A percentile compares a stretch with the other conserved stretches of the same genome.
These are phyloP conservation scores for Eupithecia exiguata DNA, from an alignment of 2,888 invertebrate genomes.

Conservation along the genomic window DNA sequence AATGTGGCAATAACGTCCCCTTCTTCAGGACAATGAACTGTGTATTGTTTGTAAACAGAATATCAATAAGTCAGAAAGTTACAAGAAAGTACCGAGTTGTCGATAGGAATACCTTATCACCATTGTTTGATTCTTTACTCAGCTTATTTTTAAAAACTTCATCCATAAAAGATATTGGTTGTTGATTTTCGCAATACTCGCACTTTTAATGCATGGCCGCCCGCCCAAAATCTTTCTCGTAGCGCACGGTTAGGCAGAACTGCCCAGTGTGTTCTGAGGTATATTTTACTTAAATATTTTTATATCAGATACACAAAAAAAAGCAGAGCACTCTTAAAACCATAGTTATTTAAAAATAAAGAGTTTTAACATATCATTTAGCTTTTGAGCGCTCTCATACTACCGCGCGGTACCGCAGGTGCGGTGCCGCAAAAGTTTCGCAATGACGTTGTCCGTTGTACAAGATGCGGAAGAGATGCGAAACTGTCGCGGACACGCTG, in stretches of 20 bases:
- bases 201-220: not conserved
- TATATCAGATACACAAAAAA: not conserved
- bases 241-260: not conserved
- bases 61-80: slow-evolving; percentile 15
- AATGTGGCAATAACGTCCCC: slow-evolving; percentile 52
- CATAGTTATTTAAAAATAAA: too few species aligned
- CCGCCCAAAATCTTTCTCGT: not conserved
- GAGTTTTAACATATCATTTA: too few species aligned
- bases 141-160: too few species aligned
- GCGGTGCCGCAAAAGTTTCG: too few species aligned
- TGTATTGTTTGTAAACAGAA: slow-evolving; percentile 42
- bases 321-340: not conserved
- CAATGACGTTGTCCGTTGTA: too few species aligned
- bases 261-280: not conserved
- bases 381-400: too few species aligned
- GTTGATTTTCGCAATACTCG: not conserved
- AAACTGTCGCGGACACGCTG: too few species aligned
- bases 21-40: slow-evolving; percentile 47
- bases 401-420: too few species aligned
- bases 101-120: too few species aligned
- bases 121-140: too few species aligned
- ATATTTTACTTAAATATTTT: not conserved
- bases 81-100: not conserved
- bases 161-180: too few species aligned
- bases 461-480: too few species aligned